Evolutionary conservation across 2,113 vertebrate genomes (phyloP).

Genomic region (Drymodes brunneopygia): DNA sequence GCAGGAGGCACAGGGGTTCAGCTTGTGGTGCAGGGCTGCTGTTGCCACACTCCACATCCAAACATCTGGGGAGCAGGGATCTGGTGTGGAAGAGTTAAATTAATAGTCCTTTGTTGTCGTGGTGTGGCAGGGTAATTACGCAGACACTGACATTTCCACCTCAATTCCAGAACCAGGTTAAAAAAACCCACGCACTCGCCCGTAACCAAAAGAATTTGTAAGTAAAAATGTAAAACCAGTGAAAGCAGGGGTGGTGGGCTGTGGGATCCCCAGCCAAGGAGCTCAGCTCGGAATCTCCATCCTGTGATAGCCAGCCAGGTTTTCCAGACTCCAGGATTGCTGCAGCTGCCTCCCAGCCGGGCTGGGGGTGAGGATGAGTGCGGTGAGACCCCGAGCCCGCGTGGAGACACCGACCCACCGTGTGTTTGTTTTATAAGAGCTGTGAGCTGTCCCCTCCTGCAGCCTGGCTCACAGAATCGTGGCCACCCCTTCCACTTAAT

Average conservation of each 20-base stretch:
- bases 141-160: conserved; percentile 2
- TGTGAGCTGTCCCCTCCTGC: not conserved
- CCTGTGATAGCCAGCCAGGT: not conserved
- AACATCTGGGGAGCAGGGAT: not conserved
- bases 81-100: not conserved
- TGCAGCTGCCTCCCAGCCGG: not conserved
- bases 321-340: fast-evolving
- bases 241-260: not conserved
- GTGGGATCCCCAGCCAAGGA: not conserved
- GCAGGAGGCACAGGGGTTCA: not conserved
- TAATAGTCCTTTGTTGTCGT: not conserved
- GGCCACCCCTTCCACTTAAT: not conserved
- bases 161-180: not conserved
- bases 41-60: not conserved
- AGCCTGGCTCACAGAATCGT: not conserved
- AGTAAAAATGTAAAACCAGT: not conserved
- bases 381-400: not conserved
- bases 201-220: not conserved
- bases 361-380: not conserved
- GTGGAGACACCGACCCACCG: fast-evolving
- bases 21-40: not conserved
- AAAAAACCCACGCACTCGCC: not conserved
- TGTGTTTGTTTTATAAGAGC: not conserved
- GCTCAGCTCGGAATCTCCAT: fast-evolving
- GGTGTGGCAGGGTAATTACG: not conserved